These are phyloP conservation scores for Gorsachius magnificus DNA, from an alignment of 2,797 vertebrate genomes.

Conservation along the genomic window DNA sequence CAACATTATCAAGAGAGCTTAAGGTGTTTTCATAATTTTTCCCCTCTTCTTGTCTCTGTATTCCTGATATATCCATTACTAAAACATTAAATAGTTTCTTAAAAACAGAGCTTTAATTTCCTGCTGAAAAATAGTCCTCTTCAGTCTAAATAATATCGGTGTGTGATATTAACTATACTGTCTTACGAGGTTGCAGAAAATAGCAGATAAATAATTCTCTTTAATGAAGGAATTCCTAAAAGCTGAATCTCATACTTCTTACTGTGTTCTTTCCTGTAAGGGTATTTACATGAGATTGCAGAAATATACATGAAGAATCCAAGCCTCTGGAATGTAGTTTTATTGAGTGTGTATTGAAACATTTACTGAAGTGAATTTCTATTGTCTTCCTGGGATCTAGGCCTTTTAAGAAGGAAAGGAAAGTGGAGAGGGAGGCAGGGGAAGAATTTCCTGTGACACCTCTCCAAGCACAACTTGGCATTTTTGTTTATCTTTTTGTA, in stretches of 20 bases:
- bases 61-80: not conserved
- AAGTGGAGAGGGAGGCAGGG: accelerated
- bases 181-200: not conserved
- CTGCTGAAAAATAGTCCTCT: not conserved
- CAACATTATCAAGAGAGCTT: not conserved
- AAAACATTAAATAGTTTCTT: not conserved
- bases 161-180: not conserved
- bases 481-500: not conserved
- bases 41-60: not conserved
- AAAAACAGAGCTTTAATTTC: not conserved
- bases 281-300: not conserved
- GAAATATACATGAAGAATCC: not conserved
- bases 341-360: not conserved
- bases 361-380: not conserved
- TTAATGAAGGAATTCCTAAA: not conserved
- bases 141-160: not conserved
- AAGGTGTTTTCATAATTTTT: not conserved
- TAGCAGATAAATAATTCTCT: not conserved
- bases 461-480: not conserved
- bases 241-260: not conserved
- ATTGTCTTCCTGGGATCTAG: not conserved
- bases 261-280: not conserved
- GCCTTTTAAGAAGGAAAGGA: not conserved
- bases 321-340: not conserved
- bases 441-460: not conserved